Evolutionary conservation across 2,113 vertebrate genomes (phyloP).

Genomic region (Engraulis encrasicolus): DNA sequence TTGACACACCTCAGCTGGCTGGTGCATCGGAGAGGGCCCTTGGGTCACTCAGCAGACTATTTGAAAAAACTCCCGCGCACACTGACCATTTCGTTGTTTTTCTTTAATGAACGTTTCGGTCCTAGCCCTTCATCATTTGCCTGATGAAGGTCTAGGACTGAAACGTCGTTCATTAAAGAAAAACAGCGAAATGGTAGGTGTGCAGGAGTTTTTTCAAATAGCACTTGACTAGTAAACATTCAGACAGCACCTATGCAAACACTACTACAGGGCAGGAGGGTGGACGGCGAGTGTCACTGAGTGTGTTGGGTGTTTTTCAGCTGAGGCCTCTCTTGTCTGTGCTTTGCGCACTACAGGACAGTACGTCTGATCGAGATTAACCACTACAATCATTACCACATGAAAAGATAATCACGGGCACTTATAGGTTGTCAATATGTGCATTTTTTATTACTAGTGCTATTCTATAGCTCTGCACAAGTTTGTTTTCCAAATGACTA

Average conservation of each 20-base stretch:
- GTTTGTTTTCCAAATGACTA: slow-evolving; percentile 22
- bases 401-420: background rate
- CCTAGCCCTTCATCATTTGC: too few species aligned
- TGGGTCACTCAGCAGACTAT: too few species aligned
- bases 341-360: too few species aligned
- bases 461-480: slow-evolving; percentile 46
- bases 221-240: slow-evolving; percentile 15
- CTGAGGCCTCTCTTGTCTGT: slow-evolving; percentile 10
- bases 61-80: too few species aligned
- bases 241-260: slow-evolving; percentile 55
- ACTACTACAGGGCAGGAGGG: slow-evolving; percentile 24
- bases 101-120: too few species aligned
- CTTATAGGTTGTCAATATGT: background rate
- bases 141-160: too few species aligned
- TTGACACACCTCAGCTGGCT: too few species aligned
- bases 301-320: slow-evolving; percentile 20
- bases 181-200: too few species aligned
- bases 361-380: background rate
- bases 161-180: too few species aligned
- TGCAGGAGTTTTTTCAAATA: too few species aligned
- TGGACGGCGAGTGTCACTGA: slow-evolving; percentile 24
- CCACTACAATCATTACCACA: slow-evolving; percentile 6
- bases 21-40: too few species aligned
- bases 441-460: slow-evolving; percentile 45
- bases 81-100: too few species aligned